Percentiles rank a stretch among this genome's conserved stretches.
Conservation (phyloP, 2,888 invertebrate genomes). For the Andrena camellia region DNA sequence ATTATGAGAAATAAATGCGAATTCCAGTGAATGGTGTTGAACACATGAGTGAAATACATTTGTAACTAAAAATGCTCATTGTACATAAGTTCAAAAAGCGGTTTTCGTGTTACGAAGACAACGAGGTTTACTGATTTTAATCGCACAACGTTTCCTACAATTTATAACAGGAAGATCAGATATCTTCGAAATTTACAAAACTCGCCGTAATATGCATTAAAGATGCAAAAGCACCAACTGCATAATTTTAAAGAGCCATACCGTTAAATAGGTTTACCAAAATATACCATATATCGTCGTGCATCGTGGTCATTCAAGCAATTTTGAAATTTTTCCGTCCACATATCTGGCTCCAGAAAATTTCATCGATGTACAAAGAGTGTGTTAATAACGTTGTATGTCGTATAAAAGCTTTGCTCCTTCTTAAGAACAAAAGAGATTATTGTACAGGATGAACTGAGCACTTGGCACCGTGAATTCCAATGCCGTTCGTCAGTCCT, state of each 20-base stretch:
- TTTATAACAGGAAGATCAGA: constrained; percentile 44
- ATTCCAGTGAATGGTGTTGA: constrained; percentile 42
- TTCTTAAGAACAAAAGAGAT: constrained; percentile 33
- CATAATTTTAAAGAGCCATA: constrained; percentile 18
- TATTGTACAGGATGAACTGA: constrained; percentile 52
- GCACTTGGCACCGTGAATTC: constrained; percentile 25
- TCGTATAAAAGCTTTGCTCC: constrained; percentile 36
- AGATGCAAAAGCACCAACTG: constrained; percentile 17
- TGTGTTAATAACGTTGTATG: constrained; percentile 40
- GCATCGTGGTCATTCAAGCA: constrained; percentile 42
- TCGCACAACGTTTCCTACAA: constrained; percentile 58
- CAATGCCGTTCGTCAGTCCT: constrained; percentile 44
- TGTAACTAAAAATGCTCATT: constrained; percentile 63
- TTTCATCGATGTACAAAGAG: constrained; percentile 56
- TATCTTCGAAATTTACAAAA: constrained; percentile 45
- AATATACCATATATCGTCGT: constrained; percentile 20
- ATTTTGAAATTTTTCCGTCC: constrained; percentile 68
- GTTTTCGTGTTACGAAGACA: constrained; percentile 37
- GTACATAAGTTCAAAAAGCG: constrained; percentile 64
- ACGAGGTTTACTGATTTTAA: constrained; percentile 48
- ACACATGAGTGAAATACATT: constrained; percentile 36
- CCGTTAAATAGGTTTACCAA: constrained; percentile 21
- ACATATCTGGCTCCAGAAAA: constrained; percentile 55
- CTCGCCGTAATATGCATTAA: constrained; percentile 41
- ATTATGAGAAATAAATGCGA: constrained; percentile 35